Base-by-base conservation (phyloP, 2,797 vertebrate species). In the Cottoperca gobio region DNA sequence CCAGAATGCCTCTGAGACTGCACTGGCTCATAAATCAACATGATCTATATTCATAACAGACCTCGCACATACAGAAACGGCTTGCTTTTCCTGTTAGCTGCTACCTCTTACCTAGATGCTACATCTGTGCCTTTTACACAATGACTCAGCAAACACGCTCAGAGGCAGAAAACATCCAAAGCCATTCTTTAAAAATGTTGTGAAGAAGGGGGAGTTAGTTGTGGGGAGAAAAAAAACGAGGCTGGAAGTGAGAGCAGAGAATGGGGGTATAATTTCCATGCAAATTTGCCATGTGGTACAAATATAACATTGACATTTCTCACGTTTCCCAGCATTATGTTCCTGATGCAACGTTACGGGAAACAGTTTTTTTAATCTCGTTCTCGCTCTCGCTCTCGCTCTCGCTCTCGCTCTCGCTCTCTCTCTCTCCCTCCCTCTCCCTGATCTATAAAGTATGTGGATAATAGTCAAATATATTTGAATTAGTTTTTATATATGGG, bases 201-300 rank as follows among this genome's bases (percentile, higher is more conserved):
- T 49, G 26, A 70, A 60, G 52, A 33, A 21, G 1, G 12, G 7
- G 23, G 50, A 8, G n/a, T 45, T 31, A 63, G 55, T 42, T 31
- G 57, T 26, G 39, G 46, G 19, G 7, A 59, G 50, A 35, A 46
- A 58, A 73, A 54, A 6, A 48, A 54, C 14, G 11, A 45, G 59
- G 16, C 46, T 76, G 58, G 62, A 62, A 78, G 50, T 55, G 58
- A 49, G 76, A 80, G 45, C 52, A 70, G 55, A 73, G 54, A 72
- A 68, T 70, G 55, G 81, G 79, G 77, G 42, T 74, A 49, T 87
- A 82, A 87, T 89, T 87, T 85, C 86, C 83, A 84, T 84, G 79
- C 67, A 84, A 78, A 86, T 89, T 71, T 81, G n/a, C 78, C 91
- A 91, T 90, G 81, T 93, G 91, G 85, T 89, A 83, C 63, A 84